These are phyloP conservation scores for Loriculus beryllinus DNA, from an alignment of 2,797 vertebrate species.

Conservation along the genomic window DNA sequence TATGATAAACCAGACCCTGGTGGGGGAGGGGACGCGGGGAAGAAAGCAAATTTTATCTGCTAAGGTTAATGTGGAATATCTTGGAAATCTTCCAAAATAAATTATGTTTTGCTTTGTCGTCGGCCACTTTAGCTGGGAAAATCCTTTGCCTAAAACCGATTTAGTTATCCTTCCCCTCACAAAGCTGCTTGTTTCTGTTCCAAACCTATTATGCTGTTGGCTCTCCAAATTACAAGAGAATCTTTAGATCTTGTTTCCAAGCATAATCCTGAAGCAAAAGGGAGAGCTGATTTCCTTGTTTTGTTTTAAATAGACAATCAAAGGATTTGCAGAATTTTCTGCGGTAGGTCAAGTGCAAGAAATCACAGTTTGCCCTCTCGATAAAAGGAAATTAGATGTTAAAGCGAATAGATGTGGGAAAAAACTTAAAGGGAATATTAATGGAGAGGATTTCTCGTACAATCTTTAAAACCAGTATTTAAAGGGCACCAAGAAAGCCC, in stretches of 20 bases:
- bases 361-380: slow-evolving; percentile 64
- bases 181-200: slow-evolving; percentile 75
- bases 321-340: slow-evolving; percentile 79
- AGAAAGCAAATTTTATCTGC: slow-evolving; percentile 71
- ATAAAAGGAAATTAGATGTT: slow-evolving; percentile 51
- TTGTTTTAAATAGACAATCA: slow-evolving; percentile 81
- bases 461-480: background rate
- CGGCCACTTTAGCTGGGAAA: slow-evolving; percentile 75
- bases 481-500: background rate
- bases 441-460: background rate
- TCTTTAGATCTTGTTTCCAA: slow-evolving; percentile 79
- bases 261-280: slow-evolving; percentile 76
- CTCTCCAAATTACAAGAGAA: slow-evolving; percentile 77
- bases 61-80: slow-evolving; percentile 76
- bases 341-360: slow-evolving; percentile 86
- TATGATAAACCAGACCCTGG: slow-evolving; percentile 66
- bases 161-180: slow-evolving; percentile 71
- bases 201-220: slow-evolving; percentile 72
- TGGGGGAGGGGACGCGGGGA: slow-evolving; percentile 19
- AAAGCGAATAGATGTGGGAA: background rate
- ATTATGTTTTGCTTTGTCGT: slow-evolving; percentile 75
- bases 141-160: slow-evolving; percentile 75
- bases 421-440: background rate
- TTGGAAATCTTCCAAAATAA: slow-evolving; percentile 78
- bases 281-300: slow-evolving; percentile 75